Percentiles rank a stretch among this genome's conserved stretches.
These are phyloP conservation scores for Brachionus koreanus DNA, from an alignment of 1,140 invertebrate genomes.

Conservation along the genomic window DNA sequence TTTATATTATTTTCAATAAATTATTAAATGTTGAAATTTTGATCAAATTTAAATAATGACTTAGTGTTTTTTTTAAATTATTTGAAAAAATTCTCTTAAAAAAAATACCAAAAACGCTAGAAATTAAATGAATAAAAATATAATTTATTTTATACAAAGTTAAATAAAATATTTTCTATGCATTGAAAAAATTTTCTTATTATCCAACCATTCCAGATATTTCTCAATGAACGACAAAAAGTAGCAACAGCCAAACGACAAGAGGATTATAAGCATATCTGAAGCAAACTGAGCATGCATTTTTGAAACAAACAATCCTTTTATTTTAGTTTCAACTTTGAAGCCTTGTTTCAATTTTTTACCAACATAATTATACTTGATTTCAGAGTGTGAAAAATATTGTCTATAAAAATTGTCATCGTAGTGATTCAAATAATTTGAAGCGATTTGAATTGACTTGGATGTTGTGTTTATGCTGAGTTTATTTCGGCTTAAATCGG, in stretches of 20 bases:
- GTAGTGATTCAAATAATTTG: not conserved
- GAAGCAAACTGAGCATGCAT: not conserved
- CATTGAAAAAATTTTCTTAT: not conserved
- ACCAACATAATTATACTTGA: not conserved
- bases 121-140: not conserved
- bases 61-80: no score
- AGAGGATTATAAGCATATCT: not conserved
- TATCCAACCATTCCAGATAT: not conserved
- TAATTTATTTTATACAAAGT: conserved; percentile 15
- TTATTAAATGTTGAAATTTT: no score
- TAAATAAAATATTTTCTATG: not conserved
- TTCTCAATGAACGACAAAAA: not conserved
- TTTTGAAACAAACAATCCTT: not conserved
- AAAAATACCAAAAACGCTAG: no score
- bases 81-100: no score
- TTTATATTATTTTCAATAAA: no score
- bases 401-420: conserved; percentile 24
- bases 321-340: not conserved
- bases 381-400: not conserved
- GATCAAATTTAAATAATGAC: no score
- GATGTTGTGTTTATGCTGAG: not conserved
- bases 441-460: not conserved
- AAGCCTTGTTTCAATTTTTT: not conserved
- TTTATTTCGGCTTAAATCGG: not conserved
- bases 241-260: not conserved